phyloP scores from a whole-genome alignment of 2,113 vertebrate species.

The Heterotis niloticus region DNA sequence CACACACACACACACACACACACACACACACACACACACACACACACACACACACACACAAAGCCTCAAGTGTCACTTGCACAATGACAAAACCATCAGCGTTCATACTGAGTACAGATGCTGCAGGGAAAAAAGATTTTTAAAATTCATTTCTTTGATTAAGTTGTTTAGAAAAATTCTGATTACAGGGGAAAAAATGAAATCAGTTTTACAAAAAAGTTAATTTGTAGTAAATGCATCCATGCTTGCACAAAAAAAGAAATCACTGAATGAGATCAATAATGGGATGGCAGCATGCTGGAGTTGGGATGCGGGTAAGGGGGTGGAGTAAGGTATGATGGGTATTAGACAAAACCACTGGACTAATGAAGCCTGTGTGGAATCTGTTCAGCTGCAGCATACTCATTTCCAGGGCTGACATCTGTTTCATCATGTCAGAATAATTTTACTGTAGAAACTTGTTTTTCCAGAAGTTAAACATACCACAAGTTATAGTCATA shows the following conservation, averaged over 20 bases:
- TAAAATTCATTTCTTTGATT: background rate
- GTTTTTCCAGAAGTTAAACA: background rate
- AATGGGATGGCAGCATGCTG: conserved; percentile 46
- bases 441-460: background rate
- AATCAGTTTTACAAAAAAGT: background rate
- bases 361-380: conserved; percentile 49
- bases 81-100: background rate
- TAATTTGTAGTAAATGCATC: conserved; percentile 19
- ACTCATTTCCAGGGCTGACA: conserved; percentile 58
- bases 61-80: background rate
- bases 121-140: conserved; percentile 20
- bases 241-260: conserved; percentile 5
- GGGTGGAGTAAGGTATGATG: conserved; percentile 28
- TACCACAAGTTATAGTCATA: background rate
- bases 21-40: background rate
- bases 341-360: conserved; percentile 44
- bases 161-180: too few species aligned
- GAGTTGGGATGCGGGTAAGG: conserved; percentile 2
- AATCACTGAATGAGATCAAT: conserved; percentile 39
- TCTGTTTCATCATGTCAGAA: background rate
- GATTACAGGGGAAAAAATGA: too few species aligned
- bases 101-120: background rate
- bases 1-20: background rate
- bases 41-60: background rate
- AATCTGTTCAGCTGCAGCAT: conserved; percentile 54